Conservation (phyloP, 2,797 vertebrate species). For the Macropodus opercularis region DNA sequence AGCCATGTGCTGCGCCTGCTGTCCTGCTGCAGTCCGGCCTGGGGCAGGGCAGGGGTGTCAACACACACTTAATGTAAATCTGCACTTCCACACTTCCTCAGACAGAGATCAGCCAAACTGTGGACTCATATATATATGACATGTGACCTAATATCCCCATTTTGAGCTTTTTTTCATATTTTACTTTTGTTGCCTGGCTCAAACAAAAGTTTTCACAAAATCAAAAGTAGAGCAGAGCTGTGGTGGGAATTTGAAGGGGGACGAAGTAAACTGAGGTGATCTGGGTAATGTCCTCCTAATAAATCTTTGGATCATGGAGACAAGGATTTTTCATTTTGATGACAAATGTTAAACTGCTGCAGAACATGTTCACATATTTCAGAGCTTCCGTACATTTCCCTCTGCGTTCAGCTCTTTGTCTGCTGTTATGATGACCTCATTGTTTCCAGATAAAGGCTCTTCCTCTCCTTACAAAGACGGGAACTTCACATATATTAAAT, state of each 20-base stretch:
- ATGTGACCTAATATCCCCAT: no score
- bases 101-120: constrained; percentile 9
- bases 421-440: constrained; percentile 2
- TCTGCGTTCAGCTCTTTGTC: background rate
- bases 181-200: no score
- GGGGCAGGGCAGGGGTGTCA: background rate
- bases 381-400: constrained; percentile 52
- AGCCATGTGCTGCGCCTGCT: constrained; percentile 42
- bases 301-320: constrained; percentile 58
- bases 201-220: no score
- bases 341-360: constrained; percentile 33
- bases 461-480: constrained; percentile 25
- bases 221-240: no score
- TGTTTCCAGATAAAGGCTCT: constrained; percentile 9
- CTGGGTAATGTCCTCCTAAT: constrained; percentile 15
- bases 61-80: constrained; percentile 18
- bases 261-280: constrained; percentile 24
- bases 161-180: no score
- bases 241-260: constrained; percentile 1
- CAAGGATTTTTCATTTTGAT: constrained; percentile 3
- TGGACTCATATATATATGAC: no score
- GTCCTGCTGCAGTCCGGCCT: constrained; percentile 26
- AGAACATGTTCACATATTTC: constrained; percentile 44
- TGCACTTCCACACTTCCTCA: constrained; percentile 18
- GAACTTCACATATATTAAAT: constrained; percentile 37